phyloP scores from a whole-genome alignment of 2,888 invertebrate species.

The Dasysyrphus albostriatus region DNA sequence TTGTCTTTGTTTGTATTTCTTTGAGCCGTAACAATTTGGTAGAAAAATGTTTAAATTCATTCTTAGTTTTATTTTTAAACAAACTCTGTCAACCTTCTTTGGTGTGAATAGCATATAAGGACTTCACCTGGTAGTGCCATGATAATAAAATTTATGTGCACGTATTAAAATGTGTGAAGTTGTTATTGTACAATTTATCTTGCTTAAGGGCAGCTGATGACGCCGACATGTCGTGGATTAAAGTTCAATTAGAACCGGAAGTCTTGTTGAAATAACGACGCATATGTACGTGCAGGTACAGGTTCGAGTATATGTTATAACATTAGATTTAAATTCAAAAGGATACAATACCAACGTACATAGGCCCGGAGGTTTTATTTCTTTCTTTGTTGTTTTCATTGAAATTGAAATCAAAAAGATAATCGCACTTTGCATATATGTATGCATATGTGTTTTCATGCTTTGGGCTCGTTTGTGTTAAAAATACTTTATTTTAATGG shows the following conservation, averaged over 20 bases:
- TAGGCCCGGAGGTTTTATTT: background rate
- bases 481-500: background rate
- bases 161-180: conserved; percentile 2
- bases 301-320: too few species aligned
- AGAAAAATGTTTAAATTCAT: background rate
- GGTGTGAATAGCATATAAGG: background rate
- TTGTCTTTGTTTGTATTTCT: background rate
- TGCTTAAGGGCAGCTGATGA: conserved; percentile 5
- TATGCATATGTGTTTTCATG: background rate
- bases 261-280: background rate
- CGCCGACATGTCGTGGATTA: background rate
- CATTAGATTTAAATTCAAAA: conserved; percentile 2
- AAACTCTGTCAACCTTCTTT: background rate
- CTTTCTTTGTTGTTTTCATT: background rate
- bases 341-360: background rate
- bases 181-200: background rate
- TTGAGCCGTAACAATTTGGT: background rate
- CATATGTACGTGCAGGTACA: background rate
- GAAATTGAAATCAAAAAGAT: conserved; percentile 2
- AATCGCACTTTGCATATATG: background rate
- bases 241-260: background rate
- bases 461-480: background rate
- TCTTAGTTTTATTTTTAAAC: background rate
- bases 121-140: background rate
- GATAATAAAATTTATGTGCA: background rate